phyloP scores from a whole-genome alignment of 2,797 vertebrate genomes.

The Pseudomugil tenellus region DNA sequence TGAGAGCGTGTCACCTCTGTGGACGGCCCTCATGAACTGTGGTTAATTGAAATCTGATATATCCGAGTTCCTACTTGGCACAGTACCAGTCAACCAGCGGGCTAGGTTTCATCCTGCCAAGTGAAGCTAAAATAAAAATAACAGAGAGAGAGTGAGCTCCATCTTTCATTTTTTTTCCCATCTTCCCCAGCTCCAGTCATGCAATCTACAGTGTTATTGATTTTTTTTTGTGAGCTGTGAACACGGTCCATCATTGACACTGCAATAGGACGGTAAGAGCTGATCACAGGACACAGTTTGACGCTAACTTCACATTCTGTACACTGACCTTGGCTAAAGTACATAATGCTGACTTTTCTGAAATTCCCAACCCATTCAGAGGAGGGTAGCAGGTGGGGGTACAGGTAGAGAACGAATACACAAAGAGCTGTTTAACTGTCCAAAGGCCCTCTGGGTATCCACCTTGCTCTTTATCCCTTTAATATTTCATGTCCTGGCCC shows the following conservation, averaged over 20 bases:
- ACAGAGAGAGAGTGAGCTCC: slow-evolving; percentile 41
- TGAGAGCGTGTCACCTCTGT: slow-evolving; percentile 69
- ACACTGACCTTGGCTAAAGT: slow-evolving; percentile 67
- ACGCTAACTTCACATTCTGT: slow-evolving; percentile 56
- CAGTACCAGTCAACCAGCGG: slow-evolving; percentile 68
- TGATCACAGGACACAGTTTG: slow-evolving; percentile 73
- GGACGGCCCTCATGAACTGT: slow-evolving; percentile 72
- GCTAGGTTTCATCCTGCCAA: slow-evolving; percentile 64
- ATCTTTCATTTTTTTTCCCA: slow-evolving; percentile 53
- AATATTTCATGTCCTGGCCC: slow-evolving; percentile 85
- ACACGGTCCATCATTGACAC: slow-evolving; percentile 58
- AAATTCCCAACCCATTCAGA: slow-evolving; percentile 49
- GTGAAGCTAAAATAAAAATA: slow-evolving; percentile 24
- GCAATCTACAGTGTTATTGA: slow-evolving; percentile 71
- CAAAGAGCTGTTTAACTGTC: slow-evolving; percentile 81
- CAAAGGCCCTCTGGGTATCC: slow-evolving; percentile 76
- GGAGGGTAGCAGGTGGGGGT: slow-evolving; percentile 63
- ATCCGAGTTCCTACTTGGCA: slow-evolving; percentile 65
- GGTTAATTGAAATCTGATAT: slow-evolving; percentile 82
- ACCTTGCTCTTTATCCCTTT: slow-evolving; percentile 82
- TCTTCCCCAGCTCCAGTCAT: slow-evolving; percentile 58
- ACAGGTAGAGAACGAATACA: slow-evolving; percentile 68
- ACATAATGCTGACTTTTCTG: slow-evolving; percentile 49
- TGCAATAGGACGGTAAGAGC: slow-evolving; percentile 65
- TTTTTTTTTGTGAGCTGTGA: slow-evolving; percentile 67